A percentile compares a stretch with the other conserved stretches of the same genome.
Evolutionary conservation across 2,113 vertebrate species (phyloP).

Genomic region (Platycercus adscitus): DNA sequence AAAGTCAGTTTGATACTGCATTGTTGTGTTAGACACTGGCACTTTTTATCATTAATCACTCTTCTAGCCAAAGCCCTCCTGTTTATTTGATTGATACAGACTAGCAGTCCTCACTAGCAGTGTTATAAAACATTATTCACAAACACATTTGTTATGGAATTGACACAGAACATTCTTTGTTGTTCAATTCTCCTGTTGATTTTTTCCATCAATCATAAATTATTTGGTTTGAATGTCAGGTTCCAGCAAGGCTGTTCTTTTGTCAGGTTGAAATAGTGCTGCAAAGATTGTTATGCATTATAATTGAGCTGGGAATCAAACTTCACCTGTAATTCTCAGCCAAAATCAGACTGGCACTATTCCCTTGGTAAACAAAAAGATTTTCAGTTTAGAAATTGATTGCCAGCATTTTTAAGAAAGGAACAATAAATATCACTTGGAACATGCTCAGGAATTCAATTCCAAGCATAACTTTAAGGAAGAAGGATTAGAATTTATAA

Average conservation of each 20-base stretch:
- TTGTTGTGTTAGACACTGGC: not conserved
- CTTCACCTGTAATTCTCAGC: not conserved
- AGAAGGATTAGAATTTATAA: not conserved
- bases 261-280: not conserved
- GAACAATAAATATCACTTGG: not conserved
- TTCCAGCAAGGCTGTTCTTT: slow-evolving; percentile 8
- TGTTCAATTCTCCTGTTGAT: slow-evolving; percentile 13
- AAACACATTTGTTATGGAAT: not conserved
- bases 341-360: not conserved
- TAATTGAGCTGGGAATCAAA: not conserved
- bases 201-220: not conserved
- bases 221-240: slow-evolving; percentile 21
- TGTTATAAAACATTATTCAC: not conserved
- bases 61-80: slow-evolving; percentile 14
- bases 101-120: not conserved
- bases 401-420: not conserved
- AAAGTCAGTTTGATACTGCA: not conserved
- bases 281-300: not conserved
- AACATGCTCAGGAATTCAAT: not conserved
- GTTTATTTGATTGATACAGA: slow-evolving; percentile 13
- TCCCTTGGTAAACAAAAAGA: not conserved
- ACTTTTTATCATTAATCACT: not conserved
- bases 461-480: not conserved
- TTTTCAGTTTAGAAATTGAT: not conserved
- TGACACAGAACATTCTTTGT: not conserved